Conservation (phyloP, 2,888 invertebrate genomes). For the Nomada fabriciana region DNA sequence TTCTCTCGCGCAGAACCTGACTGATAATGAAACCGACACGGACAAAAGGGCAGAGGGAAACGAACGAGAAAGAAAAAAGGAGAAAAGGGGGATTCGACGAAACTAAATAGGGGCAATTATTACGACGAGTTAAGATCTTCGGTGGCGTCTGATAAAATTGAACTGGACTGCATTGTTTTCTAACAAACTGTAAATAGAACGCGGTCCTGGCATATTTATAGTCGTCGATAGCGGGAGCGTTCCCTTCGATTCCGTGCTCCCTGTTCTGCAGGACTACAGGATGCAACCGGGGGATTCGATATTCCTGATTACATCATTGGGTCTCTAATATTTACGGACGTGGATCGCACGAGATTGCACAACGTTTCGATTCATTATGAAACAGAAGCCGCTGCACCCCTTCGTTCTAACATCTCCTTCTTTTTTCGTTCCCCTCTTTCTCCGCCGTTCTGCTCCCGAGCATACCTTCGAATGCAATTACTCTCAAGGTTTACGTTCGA, state of each 20-base stretch:
- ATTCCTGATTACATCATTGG: conserved; percentile 54
- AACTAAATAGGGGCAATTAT: conserved; percentile 60
- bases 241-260: not conserved
- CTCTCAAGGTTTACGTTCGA: conserved; percentile 17
- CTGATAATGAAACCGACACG: conserved; percentile 25
- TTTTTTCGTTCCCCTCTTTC: no score
- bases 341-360: conserved; percentile 40
- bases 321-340: conserved; percentile 52
- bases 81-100: conserved; percentile 26
- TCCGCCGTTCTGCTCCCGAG: not conserved
- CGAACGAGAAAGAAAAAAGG: not conserved
- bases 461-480: conserved; percentile 43
- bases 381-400: not conserved
- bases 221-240: conserved; percentile 32
- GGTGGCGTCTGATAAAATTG: conserved; percentile 39
- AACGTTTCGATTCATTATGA: conserved; percentile 48
- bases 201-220: conserved; percentile 28
- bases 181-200: conserved; percentile 62
- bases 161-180: conserved; percentile 57
- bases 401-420: not conserved
- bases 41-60: not conserved
- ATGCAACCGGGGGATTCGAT: conserved; percentile 35
- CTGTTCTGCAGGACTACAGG: conserved; percentile 9
- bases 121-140: conserved; percentile 17
- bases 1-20: conserved; percentile 5